Evolutionary conservation across 2,113 vertebrate genomes (phyloP).

Genomic region (Hemichromis elongatus): DNA sequence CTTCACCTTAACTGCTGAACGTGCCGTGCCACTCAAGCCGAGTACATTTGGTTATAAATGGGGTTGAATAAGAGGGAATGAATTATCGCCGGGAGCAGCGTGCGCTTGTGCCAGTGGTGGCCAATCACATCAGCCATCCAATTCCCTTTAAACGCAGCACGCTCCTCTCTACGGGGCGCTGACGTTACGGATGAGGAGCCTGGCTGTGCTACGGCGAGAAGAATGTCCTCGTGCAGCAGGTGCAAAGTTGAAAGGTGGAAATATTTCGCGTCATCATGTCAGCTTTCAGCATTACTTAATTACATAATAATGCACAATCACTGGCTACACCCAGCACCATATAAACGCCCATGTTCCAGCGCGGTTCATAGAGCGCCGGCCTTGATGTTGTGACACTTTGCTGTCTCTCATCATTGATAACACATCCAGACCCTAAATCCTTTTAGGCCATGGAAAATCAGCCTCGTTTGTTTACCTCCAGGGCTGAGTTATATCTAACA

Average conservation of each 20-base stretch:
- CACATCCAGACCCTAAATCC: constrained; percentile 24
- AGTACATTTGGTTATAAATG: neutral
- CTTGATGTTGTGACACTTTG: constrained; percentile 1
- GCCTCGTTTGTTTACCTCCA: constrained; percentile 50
- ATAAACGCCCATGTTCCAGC: neutral
- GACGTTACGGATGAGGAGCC: constrained; percentile 12
- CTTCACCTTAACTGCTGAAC: neutral
- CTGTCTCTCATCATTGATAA: constrained; percentile 27
- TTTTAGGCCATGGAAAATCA: constrained; percentile 37
- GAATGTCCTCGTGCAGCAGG: constrained; percentile 10
- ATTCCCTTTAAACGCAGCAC: constrained; percentile 7
- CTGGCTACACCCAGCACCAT: neutral
- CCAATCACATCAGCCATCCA: constrained; percentile 8
- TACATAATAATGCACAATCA: neutral
- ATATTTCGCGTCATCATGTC: neutral
- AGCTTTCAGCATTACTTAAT: neutral
- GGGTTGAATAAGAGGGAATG: neutral
- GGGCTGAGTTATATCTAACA: constrained; percentile 42
- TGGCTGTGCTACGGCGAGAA: neutral
- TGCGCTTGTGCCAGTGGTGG: neutral
- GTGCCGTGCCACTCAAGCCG: neutral
- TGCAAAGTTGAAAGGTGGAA: constrained; percentile 17
- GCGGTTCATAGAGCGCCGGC: neutral
- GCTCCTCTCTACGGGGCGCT: neutral
- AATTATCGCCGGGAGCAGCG: neutral